Evolutionary conservation across 2,888 invertebrate species (phyloP).

Genomic region (Drosophila paucipuncta): DNA sequence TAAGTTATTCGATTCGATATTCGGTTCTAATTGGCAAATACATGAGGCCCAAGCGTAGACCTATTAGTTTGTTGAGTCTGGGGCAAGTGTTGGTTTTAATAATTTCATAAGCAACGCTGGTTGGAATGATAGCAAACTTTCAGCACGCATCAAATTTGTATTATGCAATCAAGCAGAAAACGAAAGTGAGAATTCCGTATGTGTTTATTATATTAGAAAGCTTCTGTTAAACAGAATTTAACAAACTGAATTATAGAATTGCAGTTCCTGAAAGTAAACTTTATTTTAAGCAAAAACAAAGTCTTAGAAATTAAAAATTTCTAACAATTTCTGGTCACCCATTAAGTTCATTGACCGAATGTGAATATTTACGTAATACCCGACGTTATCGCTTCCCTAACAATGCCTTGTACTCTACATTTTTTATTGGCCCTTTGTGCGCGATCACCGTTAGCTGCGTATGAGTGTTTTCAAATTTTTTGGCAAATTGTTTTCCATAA

Average conservation of each 20-base stretch:
- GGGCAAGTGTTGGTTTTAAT: constrained; percentile 33
- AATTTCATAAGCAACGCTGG: constrained; percentile 15
- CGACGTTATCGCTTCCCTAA: constrained; percentile 58
- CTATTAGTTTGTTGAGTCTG: constrained; percentile 8
- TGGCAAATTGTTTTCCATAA: constrained; percentile 72
- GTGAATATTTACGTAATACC: constrained; percentile 59
- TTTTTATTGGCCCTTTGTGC: constrained; percentile 63
- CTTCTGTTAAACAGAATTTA: constrained; percentile 21
- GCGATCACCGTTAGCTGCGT: constrained; percentile 67
- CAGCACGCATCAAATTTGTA: background rate
- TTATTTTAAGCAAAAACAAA: background rate
- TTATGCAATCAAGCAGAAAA: constrained; percentile 59
- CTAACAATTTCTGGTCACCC: constrained; percentile 1
- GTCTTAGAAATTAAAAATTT: background rate
- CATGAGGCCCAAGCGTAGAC: background rate
- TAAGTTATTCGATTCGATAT: constrained; percentile 55
- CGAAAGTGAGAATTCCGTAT: constrained; percentile 63
- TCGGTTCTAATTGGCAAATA: constrained; percentile 66
- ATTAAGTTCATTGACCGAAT: constrained; percentile 65
- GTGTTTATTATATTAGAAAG: constrained; percentile 40
- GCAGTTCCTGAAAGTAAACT: constrained; percentile 14
- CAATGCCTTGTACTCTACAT: constrained; percentile 57
- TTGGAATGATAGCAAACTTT: background rate
- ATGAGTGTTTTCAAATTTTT: constrained; percentile 33
- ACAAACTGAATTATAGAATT: background rate